Evolutionary conservation across 2,797 vertebrate species (phyloP).

Genomic region (Crocidura indochinensis): DNA sequence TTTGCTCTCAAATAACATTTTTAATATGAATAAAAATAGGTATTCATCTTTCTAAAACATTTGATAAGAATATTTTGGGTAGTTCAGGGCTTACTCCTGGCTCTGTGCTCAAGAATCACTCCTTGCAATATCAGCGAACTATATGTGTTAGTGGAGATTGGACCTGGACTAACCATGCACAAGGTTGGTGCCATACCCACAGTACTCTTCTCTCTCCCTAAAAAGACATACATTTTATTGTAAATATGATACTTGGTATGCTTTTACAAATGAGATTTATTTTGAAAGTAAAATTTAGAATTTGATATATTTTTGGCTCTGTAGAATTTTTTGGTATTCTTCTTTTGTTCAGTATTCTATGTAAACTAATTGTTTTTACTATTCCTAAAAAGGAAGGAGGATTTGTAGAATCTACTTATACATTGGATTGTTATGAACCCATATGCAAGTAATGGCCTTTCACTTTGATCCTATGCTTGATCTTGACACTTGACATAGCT

Average conservation of each 20-base stretch:
- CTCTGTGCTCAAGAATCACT: too few species aligned
- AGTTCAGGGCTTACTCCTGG: too few species aligned
- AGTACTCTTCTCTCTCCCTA: too few species aligned
- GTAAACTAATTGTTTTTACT: conserved; percentile 45
- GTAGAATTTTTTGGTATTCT: conserved; percentile 61
- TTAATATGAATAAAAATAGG: conserved; percentile 72
- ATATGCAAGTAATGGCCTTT: not conserved
- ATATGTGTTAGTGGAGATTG: too few species aligned
- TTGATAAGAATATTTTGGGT: not conserved
- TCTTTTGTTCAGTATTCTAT: conserved; percentile 51
- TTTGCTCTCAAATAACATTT: conserved; percentile 82
- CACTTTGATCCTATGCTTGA: conserved; percentile 44
- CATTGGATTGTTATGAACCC: not conserved
- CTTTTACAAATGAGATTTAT: too few species aligned
- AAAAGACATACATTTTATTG: too few species aligned
- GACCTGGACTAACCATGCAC: too few species aligned
- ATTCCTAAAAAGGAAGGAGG: conserved; percentile 55
- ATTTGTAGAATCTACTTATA: conserved; percentile 21
- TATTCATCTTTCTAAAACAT: conserved; percentile 69
- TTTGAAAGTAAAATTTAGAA: conserved; percentile 63
- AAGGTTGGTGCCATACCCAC: too few species aligned
- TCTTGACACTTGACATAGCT: not conserved
- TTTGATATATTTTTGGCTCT: conserved; percentile 67
- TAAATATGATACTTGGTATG: too few species aligned
- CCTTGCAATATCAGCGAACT: too few species aligned